Evolutionary conservation across 2,797 vertebrate species (phyloP).

Genomic region (Setipinna tenuifilis): DNA sequence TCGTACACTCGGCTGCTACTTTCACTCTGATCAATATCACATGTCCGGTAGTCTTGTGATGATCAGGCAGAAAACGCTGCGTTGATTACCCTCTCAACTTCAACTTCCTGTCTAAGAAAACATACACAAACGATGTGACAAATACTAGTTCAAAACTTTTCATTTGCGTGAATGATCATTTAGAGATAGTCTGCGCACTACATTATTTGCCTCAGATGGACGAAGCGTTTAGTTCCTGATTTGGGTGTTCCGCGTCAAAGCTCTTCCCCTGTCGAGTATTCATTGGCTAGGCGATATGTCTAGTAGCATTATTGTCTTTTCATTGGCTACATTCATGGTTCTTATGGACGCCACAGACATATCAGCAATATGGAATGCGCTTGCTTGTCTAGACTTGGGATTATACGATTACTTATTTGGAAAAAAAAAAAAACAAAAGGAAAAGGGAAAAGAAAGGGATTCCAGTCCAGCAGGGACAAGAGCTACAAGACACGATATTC

Average conservation of each 20-base stretch:
- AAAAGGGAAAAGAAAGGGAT: too few species aligned
- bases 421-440: too few species aligned
- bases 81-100: background rate
- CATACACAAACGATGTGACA: background rate
- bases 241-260: background rate
- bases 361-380: background rate
- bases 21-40: slow-evolving; percentile 50
- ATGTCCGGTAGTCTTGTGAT: slow-evolving; percentile 58
- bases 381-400: background rate
- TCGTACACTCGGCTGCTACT: background rate
- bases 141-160: background rate
- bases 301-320: background rate
- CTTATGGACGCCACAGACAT: background rate
- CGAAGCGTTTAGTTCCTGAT: background rate
- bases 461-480: too few species aligned
- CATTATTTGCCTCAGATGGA: background rate
- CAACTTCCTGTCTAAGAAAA: background rate
- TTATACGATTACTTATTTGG: too few species aligned
- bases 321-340: background rate
- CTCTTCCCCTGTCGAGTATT: background rate
- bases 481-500: too few species aligned
- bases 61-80: slow-evolving; percentile 35
- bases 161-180: background rate
- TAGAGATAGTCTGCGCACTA: background rate
- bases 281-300: background rate